These are phyloP conservation scores for Agrochola litura DNA, from an alignment of 2,888 invertebrate genomes.

Conservation along the genomic window DNA sequence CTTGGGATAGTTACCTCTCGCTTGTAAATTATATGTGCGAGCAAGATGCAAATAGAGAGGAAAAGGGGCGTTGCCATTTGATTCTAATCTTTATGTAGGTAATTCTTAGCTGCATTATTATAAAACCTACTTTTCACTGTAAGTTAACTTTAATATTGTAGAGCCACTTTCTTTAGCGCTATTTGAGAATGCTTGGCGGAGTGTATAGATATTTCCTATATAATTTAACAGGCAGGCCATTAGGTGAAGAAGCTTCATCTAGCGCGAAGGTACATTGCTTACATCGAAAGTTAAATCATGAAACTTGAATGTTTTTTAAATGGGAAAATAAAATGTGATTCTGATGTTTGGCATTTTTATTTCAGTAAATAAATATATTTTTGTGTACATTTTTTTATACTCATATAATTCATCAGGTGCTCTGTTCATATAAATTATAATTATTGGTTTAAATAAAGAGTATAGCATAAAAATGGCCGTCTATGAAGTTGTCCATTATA, in stretches of 20 bases:
- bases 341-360: constrained; percentile 54
- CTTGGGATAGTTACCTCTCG: background rate
- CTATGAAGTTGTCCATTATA: background rate
- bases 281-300: constrained; percentile 69
- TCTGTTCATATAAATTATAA: constrained; percentile 23
- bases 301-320: constrained; percentile 75
- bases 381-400: constrained; percentile 47
- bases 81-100: background rate
- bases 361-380: constrained; percentile 59
- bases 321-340: constrained; percentile 70
- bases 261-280: constrained; percentile 54
- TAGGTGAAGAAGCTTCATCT: constrained; percentile 36
- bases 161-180: constrained; percentile 20
- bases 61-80: constrained; percentile 1
- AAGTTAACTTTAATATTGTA: constrained; percentile 10
- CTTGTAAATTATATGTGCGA: background rate
- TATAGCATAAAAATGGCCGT: background rate
- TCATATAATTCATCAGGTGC: constrained; percentile 48
- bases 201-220: constrained; percentile 29
- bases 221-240: constrained; percentile 34
- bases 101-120: constrained; percentile 1
- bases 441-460: background rate
- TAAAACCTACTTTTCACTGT: background rate
- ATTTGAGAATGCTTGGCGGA: constrained; percentile 58
- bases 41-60: background rate